Percentiles rank a stretch among this genome's conserved stretches.
Evolutionary conservation across 2,888 invertebrate species (phyloP).

Genomic region (Eupithecia subfuscata): DNA sequence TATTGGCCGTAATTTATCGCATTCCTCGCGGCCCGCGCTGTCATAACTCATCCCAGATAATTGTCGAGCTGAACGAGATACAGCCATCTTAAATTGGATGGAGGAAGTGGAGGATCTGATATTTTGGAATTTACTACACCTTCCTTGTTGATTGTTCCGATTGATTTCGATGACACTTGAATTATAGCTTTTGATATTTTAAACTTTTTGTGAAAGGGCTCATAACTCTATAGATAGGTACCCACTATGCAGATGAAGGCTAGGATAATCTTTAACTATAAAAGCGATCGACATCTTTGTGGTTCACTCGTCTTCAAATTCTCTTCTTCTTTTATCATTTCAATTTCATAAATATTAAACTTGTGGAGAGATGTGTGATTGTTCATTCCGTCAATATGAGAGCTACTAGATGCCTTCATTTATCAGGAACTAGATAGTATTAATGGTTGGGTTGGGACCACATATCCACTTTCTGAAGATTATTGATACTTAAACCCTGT

Average conservation of each 20-base stretch:
- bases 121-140: slow-evolving; percentile 8
- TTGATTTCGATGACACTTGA: slow-evolving; percentile 9
- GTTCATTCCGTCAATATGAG: neutral
- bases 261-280: neutral
- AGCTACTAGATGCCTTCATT: neutral
- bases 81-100: slow-evolving; percentile 31
- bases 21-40: slow-evolving; percentile 33
- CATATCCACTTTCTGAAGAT: slow-evolving; percentile 6
- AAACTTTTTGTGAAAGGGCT: neutral
- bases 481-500: slow-evolving; percentile 3
- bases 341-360: neutral
- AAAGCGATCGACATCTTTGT: neutral
- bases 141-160: slow-evolving; percentile 5
- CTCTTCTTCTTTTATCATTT: neutral
- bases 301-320: neutral
- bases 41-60: slow-evolving; percentile 44
- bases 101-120: slow-evolving; percentile 16
- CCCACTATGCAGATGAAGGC: neutral
- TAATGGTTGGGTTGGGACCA: neutral
- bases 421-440: neutral
- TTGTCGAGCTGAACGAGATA: slow-evolving; percentile 41
- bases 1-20: slow-evolving; percentile 44
- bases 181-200: neutral
- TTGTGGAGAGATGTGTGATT: neutral
- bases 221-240: neutral